Evolutionary conservation across 2,888 invertebrate species (phyloP), one percentile per base, ranked within the genome.

Genomic region (Drymonia ruficornis): DNA sequence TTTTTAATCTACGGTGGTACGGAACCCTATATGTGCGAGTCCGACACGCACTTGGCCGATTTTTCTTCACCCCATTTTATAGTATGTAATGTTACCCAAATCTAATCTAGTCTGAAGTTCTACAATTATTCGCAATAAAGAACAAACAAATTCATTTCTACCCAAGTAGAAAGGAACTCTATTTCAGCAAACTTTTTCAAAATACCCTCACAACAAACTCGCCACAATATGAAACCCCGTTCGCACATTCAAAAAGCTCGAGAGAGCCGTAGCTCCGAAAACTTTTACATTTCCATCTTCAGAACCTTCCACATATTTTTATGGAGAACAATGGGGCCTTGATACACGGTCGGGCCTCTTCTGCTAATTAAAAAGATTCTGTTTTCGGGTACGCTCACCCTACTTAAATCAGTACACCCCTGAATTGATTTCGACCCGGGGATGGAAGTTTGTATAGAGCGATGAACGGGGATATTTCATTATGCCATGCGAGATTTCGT

Each of bases 321-420:
- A 64, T 66, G 48, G 45, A 62, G 67, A 73, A 79, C 76, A 78
- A 78, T 72, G 61, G 65, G 50, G 61, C 61, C 71, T 65, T 79
- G 76, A 81, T 77, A 74, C 76, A 77, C 79, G 71, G 73, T 66
- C 74, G 66, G 67, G 69, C 73, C 80, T 78, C 80, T 79, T 78
- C 72, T 71, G 76, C 83, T 87, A 86, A 86, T 87, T 86, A 86
- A 86, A 87, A 86, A 83, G 74, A 74, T 78, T 63, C 65, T 56
- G 56, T 55, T 51, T 55, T 56, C 59, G 59, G 55, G 49, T 51
- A 40, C 60, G 52, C 53, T 51, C 38, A 65, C 68, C 71, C 71
- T 64, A 58, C 69, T 66, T 68, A 71, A 71, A 71, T 71, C 72
- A 65, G 66, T 56, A 57, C 52, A 56, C 49, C 49, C 50, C 55